Base-by-base conservation (phyloP, 2,888 invertebrate genomes). In the Lobophora halterata region DNA sequence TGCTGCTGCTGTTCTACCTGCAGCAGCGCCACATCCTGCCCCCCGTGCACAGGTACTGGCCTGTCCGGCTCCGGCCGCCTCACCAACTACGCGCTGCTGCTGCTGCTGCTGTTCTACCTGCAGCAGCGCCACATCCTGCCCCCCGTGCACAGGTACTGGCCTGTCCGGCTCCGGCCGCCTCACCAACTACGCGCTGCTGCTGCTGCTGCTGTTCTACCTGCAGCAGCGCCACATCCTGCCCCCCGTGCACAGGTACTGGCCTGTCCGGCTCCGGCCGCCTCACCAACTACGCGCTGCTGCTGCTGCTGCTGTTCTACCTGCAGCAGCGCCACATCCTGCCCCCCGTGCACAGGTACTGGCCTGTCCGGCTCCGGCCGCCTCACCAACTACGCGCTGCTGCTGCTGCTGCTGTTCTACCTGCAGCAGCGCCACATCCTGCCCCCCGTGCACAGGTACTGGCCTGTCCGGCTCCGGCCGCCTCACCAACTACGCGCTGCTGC, bases 1-100 rank as follows among this genome's bases (percentile, higher is more conserved):
- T 93, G 71, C 67, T 95, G 61, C 78, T 92, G 6, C 78, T 95
- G 19, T 93, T 92, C 72, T 93, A 91, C 65, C 74, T 95, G 19
- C 94, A 95, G 71, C 91, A 91, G 59, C 65, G 81, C 4, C 73
- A 81, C 2, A 49, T 91, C 3, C 56, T 92, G 23, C 92, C 93
- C 0, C 58, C 91, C 0, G 86, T 93, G 6, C 1, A 5, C 17
- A 17, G 17, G 17, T 17, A 14, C n/a, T n/a, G 86, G 87, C 1
- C 66, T 94, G 1, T 79, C 89, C 1, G 90, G 90, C 44, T 80
- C 74, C 24, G 89, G 89, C 6, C 82, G 79, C 36, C 85, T 94
- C 26, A 90, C 91, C 2, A 94, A 92, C 72, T 95, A 95, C 66
- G 90, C 92, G 2, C 65, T 95, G 0, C 83, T 89, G 1, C 81